phyloP scores from a whole-genome alignment of 2,888 invertebrate species.

The Priocnemis perturbator region DNA sequence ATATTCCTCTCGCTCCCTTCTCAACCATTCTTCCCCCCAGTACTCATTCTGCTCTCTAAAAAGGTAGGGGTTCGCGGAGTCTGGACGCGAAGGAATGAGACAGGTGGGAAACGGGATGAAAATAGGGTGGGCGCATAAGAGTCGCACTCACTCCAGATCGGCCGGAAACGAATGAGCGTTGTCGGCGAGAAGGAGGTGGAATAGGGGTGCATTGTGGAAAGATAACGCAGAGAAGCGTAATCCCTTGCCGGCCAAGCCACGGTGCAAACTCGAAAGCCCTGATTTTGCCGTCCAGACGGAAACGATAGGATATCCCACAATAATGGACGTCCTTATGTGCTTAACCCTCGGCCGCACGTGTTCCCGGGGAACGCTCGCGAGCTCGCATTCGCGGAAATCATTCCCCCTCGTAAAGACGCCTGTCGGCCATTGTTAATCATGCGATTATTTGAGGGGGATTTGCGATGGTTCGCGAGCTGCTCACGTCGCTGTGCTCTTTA shows the following conservation, averaged over 20 bases:
- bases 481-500: too few relatives aligned
- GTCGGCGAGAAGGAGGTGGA: conserved; percentile 25
- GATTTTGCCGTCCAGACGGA: conserved; percentile 47
- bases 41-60: not conserved
- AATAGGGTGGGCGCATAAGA: conserved; percentile 37
- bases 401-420: too few relatives aligned
- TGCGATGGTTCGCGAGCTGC: too few relatives aligned
- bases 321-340: conserved; percentile 35
- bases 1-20: not conserved
- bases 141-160: conserved; percentile 54
- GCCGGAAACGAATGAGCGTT: conserved; percentile 56
- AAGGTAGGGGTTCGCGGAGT: conserved; percentile 2
- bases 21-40: not conserved
- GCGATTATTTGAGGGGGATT: too few relatives aligned
- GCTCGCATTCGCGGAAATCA: not conserved
- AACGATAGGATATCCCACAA: conserved; percentile 39
- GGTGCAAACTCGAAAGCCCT: conserved; percentile 46
- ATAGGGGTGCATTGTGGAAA: conserved; percentile 53
- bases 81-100: conserved; percentile 18
- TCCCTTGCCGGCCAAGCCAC: conserved; percentile 39
- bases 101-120: too few relatives aligned
- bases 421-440: too few relatives aligned
- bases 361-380: not conserved
- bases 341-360: conserved; percentile 16
- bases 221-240: conserved; percentile 57